Conservation (phyloP, 2,113 vertebrate species). For the Misgurnus anguillicaudatus region DNA sequence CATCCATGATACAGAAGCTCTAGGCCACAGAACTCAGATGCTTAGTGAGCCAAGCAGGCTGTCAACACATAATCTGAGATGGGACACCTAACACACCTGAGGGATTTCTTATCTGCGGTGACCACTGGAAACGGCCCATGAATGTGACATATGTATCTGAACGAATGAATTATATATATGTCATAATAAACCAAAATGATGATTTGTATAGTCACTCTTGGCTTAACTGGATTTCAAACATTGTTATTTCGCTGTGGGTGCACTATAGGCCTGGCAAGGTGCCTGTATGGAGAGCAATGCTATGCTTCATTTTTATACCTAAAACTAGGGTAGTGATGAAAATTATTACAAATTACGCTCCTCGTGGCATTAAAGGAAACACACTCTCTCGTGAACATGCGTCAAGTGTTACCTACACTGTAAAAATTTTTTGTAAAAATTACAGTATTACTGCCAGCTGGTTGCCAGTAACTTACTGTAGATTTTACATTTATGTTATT, state of each 20-base stretch:
- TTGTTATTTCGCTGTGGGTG: conserved; percentile 2
- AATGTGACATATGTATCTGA: conserved; percentile 64
- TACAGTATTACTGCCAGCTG: no score
- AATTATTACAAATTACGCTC: no score
- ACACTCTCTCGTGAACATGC: no score
- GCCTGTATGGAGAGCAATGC: conserved; percentile 42
- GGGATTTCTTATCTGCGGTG: neutral
- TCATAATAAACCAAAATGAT: conserved; percentile 65
- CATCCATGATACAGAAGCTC: neutral
- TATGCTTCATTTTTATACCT: no score
- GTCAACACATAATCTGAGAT: conserved; percentile 13
- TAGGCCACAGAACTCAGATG: neutral
- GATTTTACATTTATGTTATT: no score
- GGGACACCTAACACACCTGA: conserved; percentile 42
- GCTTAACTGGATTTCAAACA: conserved; percentile 37
- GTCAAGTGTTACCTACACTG: no score
- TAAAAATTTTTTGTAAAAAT: no score
- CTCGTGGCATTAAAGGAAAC: no score
- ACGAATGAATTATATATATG: conserved; percentile 53
- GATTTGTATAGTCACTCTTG: conserved; percentile 22
- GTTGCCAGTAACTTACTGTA: no score
- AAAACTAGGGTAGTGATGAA: no score
- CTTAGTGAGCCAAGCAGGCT: neutral
- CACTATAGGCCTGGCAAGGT: conserved; percentile 15
- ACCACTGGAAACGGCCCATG: conserved; percentile 38